A percentile compares a stretch with the other conserved stretches of the same genome.
Conservation (phyloP, 2,888 invertebrate genomes). For the Sinhomidia bicolor region DNA sequence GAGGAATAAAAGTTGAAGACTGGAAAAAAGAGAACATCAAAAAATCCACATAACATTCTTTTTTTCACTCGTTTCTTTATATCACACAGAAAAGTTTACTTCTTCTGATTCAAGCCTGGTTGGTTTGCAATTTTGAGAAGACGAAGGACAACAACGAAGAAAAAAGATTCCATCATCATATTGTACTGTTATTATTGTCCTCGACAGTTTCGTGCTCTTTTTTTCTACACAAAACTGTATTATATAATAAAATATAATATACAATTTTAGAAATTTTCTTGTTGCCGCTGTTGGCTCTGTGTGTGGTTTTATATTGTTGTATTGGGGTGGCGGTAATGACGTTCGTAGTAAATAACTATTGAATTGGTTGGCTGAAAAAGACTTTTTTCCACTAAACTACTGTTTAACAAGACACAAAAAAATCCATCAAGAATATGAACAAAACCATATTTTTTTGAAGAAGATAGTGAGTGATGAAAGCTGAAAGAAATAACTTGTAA, state of each 20-base stretch:
- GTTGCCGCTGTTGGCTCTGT: too few species aligned
- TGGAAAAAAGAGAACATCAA: conserved; percentile 14
- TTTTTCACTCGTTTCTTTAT: not conserved
- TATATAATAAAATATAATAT: too few species aligned
- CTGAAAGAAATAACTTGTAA: not conserved
- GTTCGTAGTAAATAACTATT: too few species aligned
- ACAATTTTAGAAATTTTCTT: too few species aligned
- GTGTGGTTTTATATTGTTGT: too few species aligned
- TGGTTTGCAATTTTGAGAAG: not conserved
- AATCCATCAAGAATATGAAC: too few species aligned
- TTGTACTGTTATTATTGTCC: not conserved
- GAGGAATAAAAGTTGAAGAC: not conserved
- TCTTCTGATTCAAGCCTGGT: not conserved
- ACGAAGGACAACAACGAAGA: not conserved
- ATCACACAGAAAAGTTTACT: not conserved
- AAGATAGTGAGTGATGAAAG: too few species aligned
- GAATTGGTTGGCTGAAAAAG: too few species aligned
- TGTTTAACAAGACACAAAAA: too few species aligned
- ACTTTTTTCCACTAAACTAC: too few species aligned
- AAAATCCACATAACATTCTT: not conserved
- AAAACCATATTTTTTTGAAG: too few species aligned
- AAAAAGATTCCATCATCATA: not conserved
- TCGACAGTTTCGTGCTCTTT: not conserved
- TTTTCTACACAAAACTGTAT: not conserved
- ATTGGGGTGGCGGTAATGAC: too few species aligned